phyloP scores from a whole-genome alignment of 2,113 vertebrate species.

The Psilopogon haemacephalus region DNA sequence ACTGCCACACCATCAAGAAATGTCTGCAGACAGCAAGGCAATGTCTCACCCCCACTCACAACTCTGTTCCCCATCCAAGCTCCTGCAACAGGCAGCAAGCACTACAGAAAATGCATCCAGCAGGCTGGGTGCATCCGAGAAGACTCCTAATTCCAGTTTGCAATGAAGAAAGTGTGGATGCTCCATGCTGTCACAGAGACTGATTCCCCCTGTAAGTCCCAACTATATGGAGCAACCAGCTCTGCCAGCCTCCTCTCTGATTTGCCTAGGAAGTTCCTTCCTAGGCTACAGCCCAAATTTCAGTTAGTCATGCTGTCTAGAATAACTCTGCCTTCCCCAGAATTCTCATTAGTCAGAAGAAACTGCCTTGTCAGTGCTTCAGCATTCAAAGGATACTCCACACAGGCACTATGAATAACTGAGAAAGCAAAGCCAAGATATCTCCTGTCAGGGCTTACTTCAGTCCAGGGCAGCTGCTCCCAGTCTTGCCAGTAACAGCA shows the following conservation, averaged over 20 bases:
- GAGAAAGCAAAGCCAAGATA: not conserved
- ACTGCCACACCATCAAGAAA: not conserved
- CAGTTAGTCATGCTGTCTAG: not conserved
- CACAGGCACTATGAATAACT: not conserved
- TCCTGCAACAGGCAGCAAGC: not conserved
- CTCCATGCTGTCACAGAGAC: not conserved
- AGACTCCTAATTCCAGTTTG: not conserved
- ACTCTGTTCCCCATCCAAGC: not conserved
- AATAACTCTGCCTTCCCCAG: not conserved
- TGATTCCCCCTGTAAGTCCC: not conserved
- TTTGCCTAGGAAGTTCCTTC: not conserved
- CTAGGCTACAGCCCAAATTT: not conserved
- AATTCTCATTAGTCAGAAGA: not conserved
- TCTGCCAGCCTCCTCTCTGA: not conserved
- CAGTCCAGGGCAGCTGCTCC: not conserved
- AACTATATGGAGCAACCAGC: not conserved
- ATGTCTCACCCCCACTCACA: not conserved
- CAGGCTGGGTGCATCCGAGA: not conserved
- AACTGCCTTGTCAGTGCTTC: fast-evolving
- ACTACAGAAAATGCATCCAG: not conserved
- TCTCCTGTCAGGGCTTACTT: not conserved
- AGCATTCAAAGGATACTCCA: not conserved
- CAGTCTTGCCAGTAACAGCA: not conserved
- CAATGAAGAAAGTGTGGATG: not conserved
- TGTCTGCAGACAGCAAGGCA: not conserved